These are phyloP conservation scores for Dolichallabes microphthalmus DNA, from an alignment of 2,113 vertebrate species.

Conservation along the genomic window DNA sequence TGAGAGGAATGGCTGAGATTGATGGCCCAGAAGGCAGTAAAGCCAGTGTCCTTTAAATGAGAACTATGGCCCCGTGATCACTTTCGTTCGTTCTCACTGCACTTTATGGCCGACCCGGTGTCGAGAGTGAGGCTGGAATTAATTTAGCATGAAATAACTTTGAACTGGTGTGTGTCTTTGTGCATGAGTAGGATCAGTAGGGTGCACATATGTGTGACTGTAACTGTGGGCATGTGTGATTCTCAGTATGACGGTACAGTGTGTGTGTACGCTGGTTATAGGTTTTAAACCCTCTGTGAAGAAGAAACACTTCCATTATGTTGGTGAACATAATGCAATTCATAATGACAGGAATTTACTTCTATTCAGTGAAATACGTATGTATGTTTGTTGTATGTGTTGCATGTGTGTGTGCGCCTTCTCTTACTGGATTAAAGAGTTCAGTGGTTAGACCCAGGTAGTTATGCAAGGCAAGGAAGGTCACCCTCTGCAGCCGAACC, in stretches of 20 bases:
- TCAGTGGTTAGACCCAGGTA: constrained; percentile 92
- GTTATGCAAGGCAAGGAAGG: constrained; percentile 90
- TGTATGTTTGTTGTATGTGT: background rate
- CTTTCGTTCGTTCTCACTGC: constrained; percentile 49
- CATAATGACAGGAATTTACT: background rate
- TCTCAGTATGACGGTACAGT: background rate
- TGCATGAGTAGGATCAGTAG: constrained; percentile 36
- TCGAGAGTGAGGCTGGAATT: constrained; percentile 58
- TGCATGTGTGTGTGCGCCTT: background rate
- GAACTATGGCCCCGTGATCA: constrained; percentile 32
- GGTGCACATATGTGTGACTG: constrained; percentile 22
- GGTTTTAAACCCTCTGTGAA: background rate
- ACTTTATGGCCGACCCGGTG: constrained; percentile 46
- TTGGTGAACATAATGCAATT: background rate
- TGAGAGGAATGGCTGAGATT: background rate
- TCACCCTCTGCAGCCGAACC: constrained; percentile 94
- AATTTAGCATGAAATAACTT: constrained; percentile 67
- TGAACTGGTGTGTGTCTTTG: constrained; percentile 32
- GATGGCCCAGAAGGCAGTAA: constrained; percentile 26
- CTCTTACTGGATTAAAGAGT: constrained; percentile 82
- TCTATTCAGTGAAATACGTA: background rate
- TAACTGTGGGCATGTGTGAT: background rate
- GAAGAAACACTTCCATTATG: background rate
- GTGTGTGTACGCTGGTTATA: background rate
- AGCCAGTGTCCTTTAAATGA: constrained; percentile 32